Conservation (phyloP, 2,113 vertebrate genomes). For the Odontophorus gujanensis region DNA sequence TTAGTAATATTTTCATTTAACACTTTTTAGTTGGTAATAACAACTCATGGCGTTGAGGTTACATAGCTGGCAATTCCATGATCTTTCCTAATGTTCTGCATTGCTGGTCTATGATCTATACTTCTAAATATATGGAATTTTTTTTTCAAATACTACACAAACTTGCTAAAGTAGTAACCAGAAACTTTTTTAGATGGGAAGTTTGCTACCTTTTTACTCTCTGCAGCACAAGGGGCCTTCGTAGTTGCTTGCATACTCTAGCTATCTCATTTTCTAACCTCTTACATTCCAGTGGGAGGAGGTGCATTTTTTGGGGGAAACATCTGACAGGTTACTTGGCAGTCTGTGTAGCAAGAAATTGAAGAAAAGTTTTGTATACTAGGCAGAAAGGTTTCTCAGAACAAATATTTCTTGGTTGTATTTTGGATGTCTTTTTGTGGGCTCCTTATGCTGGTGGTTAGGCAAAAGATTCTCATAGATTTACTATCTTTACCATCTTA, state of each 20-base stretch:
- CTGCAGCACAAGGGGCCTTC: background rate
- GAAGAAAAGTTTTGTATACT: background rate
- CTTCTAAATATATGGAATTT: background rate
- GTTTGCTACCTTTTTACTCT: background rate
- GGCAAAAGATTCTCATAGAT: background rate
- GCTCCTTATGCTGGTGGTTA: background rate
- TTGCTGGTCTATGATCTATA: background rate
- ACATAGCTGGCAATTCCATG: background rate
- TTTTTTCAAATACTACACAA: background rate
- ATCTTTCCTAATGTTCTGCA: background rate
- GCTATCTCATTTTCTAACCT: background rate
- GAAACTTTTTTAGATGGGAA: background rate
- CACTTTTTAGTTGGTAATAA: background rate
- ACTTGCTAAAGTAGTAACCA: background rate
- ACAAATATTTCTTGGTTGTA: background rate
- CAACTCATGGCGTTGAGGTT: fast-evolving
- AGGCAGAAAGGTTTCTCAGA: background rate
- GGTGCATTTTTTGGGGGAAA: background rate
- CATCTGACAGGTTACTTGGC: background rate
- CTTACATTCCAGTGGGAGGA: background rate
- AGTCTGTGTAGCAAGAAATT: background rate
- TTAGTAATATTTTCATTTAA: conserved; percentile 60
- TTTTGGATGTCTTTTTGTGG: background rate
- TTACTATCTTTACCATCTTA: background rate
- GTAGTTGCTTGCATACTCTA: background rate